A percentile compares a stretch with the other conserved stretches of the same genome.
phyloP scores from a whole-genome alignment of 2,113 vertebrate species.

The Maccullochella peelii region DNA sequence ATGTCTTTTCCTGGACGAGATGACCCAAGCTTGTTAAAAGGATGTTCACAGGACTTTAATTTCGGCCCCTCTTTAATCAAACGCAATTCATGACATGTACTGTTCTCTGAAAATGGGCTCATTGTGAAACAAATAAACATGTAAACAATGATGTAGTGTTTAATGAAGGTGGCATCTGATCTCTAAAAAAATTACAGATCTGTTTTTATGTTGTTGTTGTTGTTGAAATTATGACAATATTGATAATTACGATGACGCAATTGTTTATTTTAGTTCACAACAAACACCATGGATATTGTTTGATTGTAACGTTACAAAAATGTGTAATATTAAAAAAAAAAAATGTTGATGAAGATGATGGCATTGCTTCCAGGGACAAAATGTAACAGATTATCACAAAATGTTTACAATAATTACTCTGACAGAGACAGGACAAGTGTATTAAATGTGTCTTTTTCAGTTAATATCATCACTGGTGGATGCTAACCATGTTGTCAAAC shows the following conservation, averaged over 20 bases:
- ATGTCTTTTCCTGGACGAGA: conserved; percentile 10
- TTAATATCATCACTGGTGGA: not conserved
- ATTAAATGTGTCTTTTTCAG: not conserved
- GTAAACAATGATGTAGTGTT: conserved; percentile 63
- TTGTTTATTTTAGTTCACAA: not conserved
- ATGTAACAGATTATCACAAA: not conserved
- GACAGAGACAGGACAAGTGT: not conserved
- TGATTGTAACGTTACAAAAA: not conserved
- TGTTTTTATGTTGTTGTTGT: conserved; percentile 8
- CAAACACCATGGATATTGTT: not conserved
- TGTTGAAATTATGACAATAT: not conserved
- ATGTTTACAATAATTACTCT: not conserved
- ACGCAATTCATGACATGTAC: conserved; percentile 61
- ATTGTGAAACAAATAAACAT: conserved; percentile 55
- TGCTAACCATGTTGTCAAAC: conserved; percentile 8
- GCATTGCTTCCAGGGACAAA: not conserved
- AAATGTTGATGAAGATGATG: not conserved
- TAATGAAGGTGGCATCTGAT: conserved; percentile 34
- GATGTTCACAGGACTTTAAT: conserved; percentile 55
- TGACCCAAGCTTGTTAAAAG: conserved; percentile 55
- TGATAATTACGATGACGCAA: not conserved
- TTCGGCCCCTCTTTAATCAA: conserved; percentile 69
- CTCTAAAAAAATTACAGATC: not conserved
- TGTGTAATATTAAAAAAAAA: not conserved
- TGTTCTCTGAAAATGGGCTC: conserved; percentile 50